phyloP scores from a whole-genome alignment of 2,888 invertebrate species.

The Priapulus caudatus region DNA sequence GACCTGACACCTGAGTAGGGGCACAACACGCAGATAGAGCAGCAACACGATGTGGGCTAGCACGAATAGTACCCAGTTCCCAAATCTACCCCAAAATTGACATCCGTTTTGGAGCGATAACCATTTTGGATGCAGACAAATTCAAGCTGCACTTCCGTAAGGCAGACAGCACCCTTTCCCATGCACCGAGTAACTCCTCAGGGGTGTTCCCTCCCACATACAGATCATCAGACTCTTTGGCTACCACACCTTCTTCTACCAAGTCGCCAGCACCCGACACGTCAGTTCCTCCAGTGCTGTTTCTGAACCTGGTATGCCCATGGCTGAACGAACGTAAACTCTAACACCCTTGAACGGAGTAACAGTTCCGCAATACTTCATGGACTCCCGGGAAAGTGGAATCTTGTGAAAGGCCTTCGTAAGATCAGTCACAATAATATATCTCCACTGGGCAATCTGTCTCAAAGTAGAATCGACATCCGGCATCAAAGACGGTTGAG shows the following conservation, averaged over 20 bases:
- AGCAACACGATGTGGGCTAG: no score
- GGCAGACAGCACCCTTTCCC: slow-evolving; percentile 14
- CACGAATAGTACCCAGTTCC: no score
- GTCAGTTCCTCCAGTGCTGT: slow-evolving; percentile 23
- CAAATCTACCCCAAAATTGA: no score
- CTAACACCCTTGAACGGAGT: slow-evolving; percentile 22
- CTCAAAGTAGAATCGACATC: no score
- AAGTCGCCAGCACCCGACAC: slow-evolving; percentile 19
- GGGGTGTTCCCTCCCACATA: slow-evolving; percentile 20
- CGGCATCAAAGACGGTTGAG: no score
- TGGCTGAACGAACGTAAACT: slow-evolving; percentile 22
- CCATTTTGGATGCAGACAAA: slow-evolving; percentile 18
- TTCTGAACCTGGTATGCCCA: slow-evolving; percentile 25
- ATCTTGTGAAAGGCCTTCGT: no score
- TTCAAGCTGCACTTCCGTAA: slow-evolving; percentile 10
- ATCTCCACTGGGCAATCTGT: no score
- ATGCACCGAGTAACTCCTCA: slow-evolving; percentile 16
- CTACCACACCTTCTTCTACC: slow-evolving; percentile 12
- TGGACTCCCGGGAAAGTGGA: no score
- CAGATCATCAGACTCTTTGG: slow-evolving; percentile 19
- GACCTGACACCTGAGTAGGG: no score
- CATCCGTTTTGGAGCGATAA: no score
- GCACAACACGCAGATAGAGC: no score
- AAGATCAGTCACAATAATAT: no score
- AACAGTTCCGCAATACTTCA: slow-evolving; percentile 23